Percentiles rank a stretch among this genome's conserved stretches.
phyloP scores from a whole-genome alignment of 2,888 invertebrate species.

The Tanaodytes sp. region DNA sequence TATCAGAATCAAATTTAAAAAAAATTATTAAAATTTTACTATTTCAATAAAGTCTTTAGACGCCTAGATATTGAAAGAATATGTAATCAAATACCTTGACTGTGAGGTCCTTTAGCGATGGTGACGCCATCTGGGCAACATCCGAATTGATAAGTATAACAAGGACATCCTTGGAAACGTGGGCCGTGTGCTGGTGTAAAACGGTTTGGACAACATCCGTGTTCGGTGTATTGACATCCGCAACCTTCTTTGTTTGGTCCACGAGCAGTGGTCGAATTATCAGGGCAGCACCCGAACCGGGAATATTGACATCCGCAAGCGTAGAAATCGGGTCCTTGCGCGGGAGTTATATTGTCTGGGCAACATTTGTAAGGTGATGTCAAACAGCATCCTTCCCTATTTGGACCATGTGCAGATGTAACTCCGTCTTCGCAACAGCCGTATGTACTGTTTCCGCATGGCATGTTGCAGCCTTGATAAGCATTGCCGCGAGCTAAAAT shows the following conservation, averaged over 20 bases:
- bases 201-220: slow-evolving; percentile 91
- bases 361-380: slow-evolving; percentile 88
- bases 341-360: slow-evolving; percentile 87
- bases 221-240: slow-evolving; percentile 81
- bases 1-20: too few relatives aligned
- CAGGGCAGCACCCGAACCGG: slow-evolving; percentile 89
- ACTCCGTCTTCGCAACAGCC: slow-evolving; percentile 91
- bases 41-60: background rate
- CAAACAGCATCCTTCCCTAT: slow-evolving; percentile 87
- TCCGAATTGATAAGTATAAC: slow-evolving; percentile 89
- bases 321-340: slow-evolving; percentile 81
- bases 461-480: slow-evolving; percentile 82
- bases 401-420: slow-evolving; percentile 89
- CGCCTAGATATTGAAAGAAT: too few relatives aligned
- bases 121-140: slow-evolving; percentile 90
- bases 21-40: background rate
- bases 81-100: too few relatives aligned
- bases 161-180: slow-evolving; percentile 86
- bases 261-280: slow-evolving; percentile 83
- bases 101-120: slow-evolving; percentile 81
- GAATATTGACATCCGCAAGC: slow-evolving; percentile 87
- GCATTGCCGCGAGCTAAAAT: slow-evolving; percentile 79
- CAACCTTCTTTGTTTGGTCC: slow-evolving; percentile 88
- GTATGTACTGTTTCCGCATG: slow-evolving; percentile 80
- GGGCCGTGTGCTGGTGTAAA: slow-evolving; percentile 85